phyloP scores from a whole-genome alignment of 2,888 invertebrate species.

The Drosophila phalerata region DNA sequence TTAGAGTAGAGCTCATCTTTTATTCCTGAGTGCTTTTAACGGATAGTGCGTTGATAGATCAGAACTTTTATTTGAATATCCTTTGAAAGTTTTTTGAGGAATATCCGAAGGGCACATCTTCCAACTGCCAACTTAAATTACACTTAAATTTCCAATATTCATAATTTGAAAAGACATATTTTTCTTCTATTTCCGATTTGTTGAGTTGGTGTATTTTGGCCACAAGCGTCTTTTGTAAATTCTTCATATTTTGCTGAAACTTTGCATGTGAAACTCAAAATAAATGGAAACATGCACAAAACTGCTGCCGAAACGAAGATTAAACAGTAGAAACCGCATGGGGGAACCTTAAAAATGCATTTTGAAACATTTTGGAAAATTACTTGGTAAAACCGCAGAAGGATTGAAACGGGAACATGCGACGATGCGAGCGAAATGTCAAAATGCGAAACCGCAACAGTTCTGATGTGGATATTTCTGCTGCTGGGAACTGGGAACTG shows the following conservation, averaged over 20 bases:
- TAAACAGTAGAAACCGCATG: conserved; percentile 46
- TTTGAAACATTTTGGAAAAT: conserved; percentile 43
- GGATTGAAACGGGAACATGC: conserved; percentile 31
- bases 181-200: too few species aligned
- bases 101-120: too few species aligned
- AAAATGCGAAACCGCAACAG: conserved; percentile 56
- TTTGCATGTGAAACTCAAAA: conserved; percentile 6
- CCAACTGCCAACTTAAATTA: too few species aligned
- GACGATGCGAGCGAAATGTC: conserved; percentile 58
- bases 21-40: too few species aligned
- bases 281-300: conserved; percentile 10
- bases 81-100: too few species aligned
- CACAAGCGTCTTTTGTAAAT: background rate
- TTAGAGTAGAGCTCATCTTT: too few species aligned
- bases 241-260: background rate
- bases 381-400: conserved; percentile 55
- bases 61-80: too few species aligned
- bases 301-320: conserved; percentile 20
- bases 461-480: conserved; percentile 22
- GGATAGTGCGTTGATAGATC: too few species aligned
- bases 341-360: conserved; percentile 43
- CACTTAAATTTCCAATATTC: too few species aligned
- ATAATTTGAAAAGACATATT: too few species aligned
- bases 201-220: background rate
- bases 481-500: conserved; percentile 11